Conservation (phyloP, 2,797 vertebrate genomes). For the Mustela erminea region DNA sequence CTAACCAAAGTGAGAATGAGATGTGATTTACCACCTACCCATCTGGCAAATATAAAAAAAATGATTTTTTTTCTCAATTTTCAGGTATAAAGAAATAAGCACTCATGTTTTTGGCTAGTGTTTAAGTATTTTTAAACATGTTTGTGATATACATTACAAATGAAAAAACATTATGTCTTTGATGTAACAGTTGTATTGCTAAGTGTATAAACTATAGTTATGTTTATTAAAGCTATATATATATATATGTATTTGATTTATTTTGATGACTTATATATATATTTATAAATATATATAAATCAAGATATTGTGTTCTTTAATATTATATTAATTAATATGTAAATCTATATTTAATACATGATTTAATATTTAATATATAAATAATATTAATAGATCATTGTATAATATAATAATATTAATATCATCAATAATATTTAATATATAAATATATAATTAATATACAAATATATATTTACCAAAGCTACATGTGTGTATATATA, state of each 20-base stretch:
- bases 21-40: background rate
- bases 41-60: background rate
- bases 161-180: background rate
- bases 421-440: too few relatives aligned
- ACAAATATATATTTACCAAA: background rate
- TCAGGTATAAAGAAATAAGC: background rate
- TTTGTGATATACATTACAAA: background rate
- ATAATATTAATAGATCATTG: too few relatives aligned
- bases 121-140: background rate
- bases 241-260: too few relatives aligned
- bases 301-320: background rate
- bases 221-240: background rate
- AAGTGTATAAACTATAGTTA: background rate
- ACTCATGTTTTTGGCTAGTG: background rate
- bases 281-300: background rate
- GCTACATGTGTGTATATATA: too few relatives aligned
- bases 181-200: background rate
- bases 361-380: too few relatives aligned
- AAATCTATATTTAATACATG: too few relatives aligned
- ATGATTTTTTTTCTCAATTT: background rate
- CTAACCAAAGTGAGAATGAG: background rate
- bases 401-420: too few relatives aligned
- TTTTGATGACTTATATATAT: too few relatives aligned
- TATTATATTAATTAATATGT: background rate
- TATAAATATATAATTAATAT: too few relatives aligned